These are phyloP conservation scores for Equus przewalskii DNA, from an alignment of 2,113 vertebrate species.

Conservation along the genomic window DNA sequence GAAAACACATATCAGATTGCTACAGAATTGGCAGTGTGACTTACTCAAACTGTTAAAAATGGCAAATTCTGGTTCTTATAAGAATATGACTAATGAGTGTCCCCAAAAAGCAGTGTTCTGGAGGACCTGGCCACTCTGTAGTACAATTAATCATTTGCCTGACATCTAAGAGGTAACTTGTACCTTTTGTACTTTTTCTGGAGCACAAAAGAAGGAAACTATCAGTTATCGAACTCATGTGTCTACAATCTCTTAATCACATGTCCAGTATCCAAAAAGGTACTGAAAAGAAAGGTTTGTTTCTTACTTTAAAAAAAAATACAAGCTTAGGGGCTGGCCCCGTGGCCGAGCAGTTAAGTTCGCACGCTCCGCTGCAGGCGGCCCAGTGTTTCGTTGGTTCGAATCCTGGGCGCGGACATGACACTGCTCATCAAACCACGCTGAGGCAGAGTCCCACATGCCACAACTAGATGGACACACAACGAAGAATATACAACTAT, in stretches of 20 bases:
- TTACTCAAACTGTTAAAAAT: conserved; percentile 38
- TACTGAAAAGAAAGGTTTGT: background rate
- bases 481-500: too few species aligned
- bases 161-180: background rate
- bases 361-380: too few species aligned
- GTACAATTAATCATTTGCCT: conserved; percentile 55
- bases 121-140: background rate
- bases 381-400: too few species aligned
- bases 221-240: background rate
- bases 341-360: too few species aligned
- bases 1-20: background rate
- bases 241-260: background rate
- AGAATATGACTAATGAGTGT: conserved; percentile 51
- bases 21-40: background rate
- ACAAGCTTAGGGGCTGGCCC: background rate
- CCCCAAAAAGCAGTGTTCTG: conserved; percentile 29
- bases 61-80: background rate
- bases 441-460: too few species aligned
- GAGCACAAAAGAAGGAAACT: background rate
- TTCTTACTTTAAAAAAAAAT: background rate
- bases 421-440: too few species aligned
- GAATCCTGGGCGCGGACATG: too few species aligned
- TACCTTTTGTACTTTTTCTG: conserved; percentile 44
- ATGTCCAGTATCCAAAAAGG: background rate
- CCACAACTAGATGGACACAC: too few species aligned